Conservation (phyloP, 1,140 invertebrate genomes). For the Bilobella aurantiaca region DNA sequence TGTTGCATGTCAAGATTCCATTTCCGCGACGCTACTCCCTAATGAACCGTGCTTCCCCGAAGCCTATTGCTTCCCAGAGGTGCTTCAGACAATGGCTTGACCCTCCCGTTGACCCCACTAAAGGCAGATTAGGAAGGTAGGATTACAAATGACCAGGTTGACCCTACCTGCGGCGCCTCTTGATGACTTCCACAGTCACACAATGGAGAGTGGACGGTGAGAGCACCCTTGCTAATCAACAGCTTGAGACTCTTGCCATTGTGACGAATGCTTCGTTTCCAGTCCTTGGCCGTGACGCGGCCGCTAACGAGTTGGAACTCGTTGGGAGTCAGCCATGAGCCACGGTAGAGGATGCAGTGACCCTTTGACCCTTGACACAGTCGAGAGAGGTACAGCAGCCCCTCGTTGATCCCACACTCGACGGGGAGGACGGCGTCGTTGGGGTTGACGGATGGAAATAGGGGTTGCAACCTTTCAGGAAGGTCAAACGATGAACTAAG, state of each 20-base stretch:
- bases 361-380: conserved; percentile 34
- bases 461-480: too few species aligned
- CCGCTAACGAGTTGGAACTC: conserved; percentile 46
- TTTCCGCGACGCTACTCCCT: too few species aligned
- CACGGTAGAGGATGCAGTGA: conserved; percentile 23
- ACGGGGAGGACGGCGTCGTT: conserved; percentile 28
- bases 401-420: conserved; percentile 32
- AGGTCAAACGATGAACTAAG: too few species aligned
- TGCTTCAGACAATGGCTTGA: too few species aligned
- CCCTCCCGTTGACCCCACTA: too few species aligned
- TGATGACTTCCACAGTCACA: conserved; percentile 40
- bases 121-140: too few species aligned
- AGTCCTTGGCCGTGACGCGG: conserved; percentile 46
- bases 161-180: neutral
- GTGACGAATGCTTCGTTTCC: conserved; percentile 44
- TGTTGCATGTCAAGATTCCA: too few species aligned
- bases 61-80: too few species aligned
- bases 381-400: conserved; percentile 25
- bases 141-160: neutral
- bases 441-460: neutral
- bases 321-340: conserved; percentile 45
- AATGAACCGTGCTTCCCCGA: too few species aligned
- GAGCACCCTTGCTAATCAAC: conserved; percentile 44
- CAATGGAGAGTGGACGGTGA: conserved; percentile 42
- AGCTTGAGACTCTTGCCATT: conserved; percentile 46